Evolutionary conservation across 2,888 invertebrate species (phyloP).

Genomic region (Trissolcus japonicus): DNA sequence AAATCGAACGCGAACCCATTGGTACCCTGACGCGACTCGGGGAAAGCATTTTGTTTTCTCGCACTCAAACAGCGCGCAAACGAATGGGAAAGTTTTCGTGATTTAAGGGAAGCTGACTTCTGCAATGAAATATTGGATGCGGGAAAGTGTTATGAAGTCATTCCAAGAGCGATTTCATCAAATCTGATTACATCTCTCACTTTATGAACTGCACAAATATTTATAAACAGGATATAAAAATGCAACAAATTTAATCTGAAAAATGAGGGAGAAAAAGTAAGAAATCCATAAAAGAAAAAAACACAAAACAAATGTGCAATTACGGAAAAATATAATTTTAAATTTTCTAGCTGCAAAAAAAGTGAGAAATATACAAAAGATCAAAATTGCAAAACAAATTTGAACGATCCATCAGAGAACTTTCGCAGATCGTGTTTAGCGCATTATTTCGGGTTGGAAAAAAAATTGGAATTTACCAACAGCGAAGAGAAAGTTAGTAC

Average conservation of each 20-base stretch:
- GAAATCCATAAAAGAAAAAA: not conserved
- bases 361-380: no score
- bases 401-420: no score
- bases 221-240: not conserved
- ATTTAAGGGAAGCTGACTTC: slow-evolving; percentile 19
- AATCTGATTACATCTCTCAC: not conserved
- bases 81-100: slow-evolving; percentile 29
- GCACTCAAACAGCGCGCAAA: slow-evolving; percentile 2
- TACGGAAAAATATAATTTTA: no score
- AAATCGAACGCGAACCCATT: slow-evolving; percentile 46
- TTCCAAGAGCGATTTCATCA: not conserved
- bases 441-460: not conserved
- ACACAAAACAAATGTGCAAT: no score
- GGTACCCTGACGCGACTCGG: slow-evolving; percentile 35
- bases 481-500: slow-evolving; percentile 16
- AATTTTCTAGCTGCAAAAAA: no score
- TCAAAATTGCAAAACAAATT: no score
- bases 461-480: not conserved
- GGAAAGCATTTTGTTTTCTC: slow-evolving; percentile 29
- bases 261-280: not conserved
- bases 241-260: not conserved
- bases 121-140: slow-evolving; percentile 8
- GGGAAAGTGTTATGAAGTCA: not conserved
- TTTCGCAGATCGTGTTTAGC: no score
- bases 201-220: not conserved